A percentile compares a stretch with the other conserved stretches of the same genome.
Evolutionary conservation across 2,113 vertebrate genomes (phyloP).

Genomic region (Plecotus auritus): DNA sequence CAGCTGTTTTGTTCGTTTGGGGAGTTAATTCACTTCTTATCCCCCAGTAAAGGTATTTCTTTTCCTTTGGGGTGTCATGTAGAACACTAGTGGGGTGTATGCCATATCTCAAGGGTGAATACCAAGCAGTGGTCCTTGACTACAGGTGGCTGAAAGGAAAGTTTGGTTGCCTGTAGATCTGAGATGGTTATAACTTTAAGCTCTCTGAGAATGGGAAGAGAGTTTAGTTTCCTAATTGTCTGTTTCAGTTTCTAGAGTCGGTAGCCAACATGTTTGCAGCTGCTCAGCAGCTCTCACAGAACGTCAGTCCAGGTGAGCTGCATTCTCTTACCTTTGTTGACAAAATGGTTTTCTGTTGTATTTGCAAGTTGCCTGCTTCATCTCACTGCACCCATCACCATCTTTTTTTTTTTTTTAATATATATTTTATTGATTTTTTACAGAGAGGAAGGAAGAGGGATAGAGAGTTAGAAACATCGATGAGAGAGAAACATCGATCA

Average conservation of each 20-base stretch:
- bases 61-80: not conserved
- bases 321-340: not conserved
- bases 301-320: conserved; percentile 85
- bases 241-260: conserved; percentile 92
- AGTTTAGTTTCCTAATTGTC: conserved; percentile 7
- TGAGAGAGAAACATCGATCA: too few species aligned
- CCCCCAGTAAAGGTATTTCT: not conserved
- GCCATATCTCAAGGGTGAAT: not conserved
- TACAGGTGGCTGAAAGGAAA: not conserved
- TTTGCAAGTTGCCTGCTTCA: not conserved
- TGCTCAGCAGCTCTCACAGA: conserved; percentile 87
- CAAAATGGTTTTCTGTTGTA: not conserved
- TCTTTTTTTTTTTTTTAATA: too few species aligned
- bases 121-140: not conserved
- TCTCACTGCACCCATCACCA: not conserved
- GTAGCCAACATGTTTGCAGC: conserved; percentile 91
- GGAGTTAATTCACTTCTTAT: too few species aligned
- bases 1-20: too few species aligned
- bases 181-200: not conserved
- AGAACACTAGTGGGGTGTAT: not conserved
- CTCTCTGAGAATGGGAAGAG: not conserved
- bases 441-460: too few species aligned
- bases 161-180: not conserved
- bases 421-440: too few species aligned
- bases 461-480: too few species aligned